Conservation (phyloP, 2,888 invertebrate species). For the Stenoptilia bipunctidactyla region DNA sequence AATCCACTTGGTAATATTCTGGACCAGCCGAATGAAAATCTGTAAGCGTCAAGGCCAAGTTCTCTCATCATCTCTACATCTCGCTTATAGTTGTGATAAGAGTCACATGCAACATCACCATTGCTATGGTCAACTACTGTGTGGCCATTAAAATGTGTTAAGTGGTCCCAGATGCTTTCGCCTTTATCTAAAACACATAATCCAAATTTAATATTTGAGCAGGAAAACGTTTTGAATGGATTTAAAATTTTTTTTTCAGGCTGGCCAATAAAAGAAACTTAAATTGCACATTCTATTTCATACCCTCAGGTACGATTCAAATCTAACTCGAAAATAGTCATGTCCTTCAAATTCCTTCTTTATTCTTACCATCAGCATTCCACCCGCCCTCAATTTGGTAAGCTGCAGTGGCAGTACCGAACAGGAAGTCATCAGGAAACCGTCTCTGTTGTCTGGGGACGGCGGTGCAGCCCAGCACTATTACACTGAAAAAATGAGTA, state of each 20-base stretch:
- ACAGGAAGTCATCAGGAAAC: conserved; percentile 39
- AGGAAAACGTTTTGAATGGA: too few relatives aligned
- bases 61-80: conserved; percentile 58
- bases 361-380: conserved; percentile 20
- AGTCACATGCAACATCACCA: conserved; percentile 71
- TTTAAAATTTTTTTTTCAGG: too few relatives aligned
- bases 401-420: conserved; percentile 39
- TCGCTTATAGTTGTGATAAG: conserved; percentile 73
- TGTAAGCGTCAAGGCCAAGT: conserved; percentile 52
- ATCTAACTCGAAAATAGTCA: too few relatives aligned
- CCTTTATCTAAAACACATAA: conserved; percentile 26
- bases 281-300: too few relatives aligned
- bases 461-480: conserved; percentile 16
- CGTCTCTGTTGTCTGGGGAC: conserved; percentile 15
- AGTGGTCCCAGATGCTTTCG: conserved; percentile 38
- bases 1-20: conserved; percentile 72
- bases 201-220: too few relatives aligned
- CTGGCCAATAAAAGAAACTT: too few relatives aligned
- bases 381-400: conserved; percentile 21
- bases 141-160: conserved; percentile 30
- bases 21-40: conserved; percentile 73
- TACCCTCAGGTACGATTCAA: too few relatives aligned
- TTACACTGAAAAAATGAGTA: conserved; percentile 12
- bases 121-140: conserved; percentile 42
- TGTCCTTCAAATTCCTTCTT: too few relatives aligned